Base-by-base conservation (phyloP, 2,888 invertebrate genomes). In the Melinopterus prodromus region DNA sequence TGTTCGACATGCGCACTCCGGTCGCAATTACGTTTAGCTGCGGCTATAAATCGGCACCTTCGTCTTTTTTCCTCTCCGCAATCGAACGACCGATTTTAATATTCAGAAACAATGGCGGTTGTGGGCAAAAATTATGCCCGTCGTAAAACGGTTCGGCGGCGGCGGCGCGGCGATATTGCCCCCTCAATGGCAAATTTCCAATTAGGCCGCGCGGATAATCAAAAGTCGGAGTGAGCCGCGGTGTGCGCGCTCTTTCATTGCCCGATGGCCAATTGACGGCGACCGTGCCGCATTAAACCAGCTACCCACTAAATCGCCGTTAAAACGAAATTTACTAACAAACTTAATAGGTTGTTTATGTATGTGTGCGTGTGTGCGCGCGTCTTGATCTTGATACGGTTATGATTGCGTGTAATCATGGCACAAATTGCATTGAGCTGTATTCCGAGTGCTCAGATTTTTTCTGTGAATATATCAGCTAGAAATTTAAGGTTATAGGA, bases 41-140 rank as follows among this genome's bases (percentile, higher is more conserved):
- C 53, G 53, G 53, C 12, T 53, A 53, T 53, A 53, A 53, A 53
- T 53, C 53, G 53, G 53, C 53, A 53, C 53, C 53, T 53, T 53
- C 53, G 53, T 2, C 38, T 53, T 53, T 53, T 53, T 53, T 53
- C 12, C 12, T 53, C 53, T 53, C 53, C 53, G 53, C 53, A 9
- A 53, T 53, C 53, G 53, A 53, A 53, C 53, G 53, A 12, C 12
- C 53, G 53, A 53, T 53, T 53, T 53, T 53, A 53, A 53, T 53
- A 53, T 53, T 53, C 53, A 53, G 53, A 53, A 53, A 53, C 53
- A 53, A 53, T 53, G 53, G 53, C 53, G 53, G 53, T 53, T 53
- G 53, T 53, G 53, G 53, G 53, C 53, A 53, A 53, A 53, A 53
- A 53, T 53, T 53, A 53, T 53, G 53, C 5, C 53, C 53, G 53